These are phyloP conservation scores for Zalophus californianus DNA, from an alignment of 2,797 vertebrate species.

Conservation along the genomic window DNA sequence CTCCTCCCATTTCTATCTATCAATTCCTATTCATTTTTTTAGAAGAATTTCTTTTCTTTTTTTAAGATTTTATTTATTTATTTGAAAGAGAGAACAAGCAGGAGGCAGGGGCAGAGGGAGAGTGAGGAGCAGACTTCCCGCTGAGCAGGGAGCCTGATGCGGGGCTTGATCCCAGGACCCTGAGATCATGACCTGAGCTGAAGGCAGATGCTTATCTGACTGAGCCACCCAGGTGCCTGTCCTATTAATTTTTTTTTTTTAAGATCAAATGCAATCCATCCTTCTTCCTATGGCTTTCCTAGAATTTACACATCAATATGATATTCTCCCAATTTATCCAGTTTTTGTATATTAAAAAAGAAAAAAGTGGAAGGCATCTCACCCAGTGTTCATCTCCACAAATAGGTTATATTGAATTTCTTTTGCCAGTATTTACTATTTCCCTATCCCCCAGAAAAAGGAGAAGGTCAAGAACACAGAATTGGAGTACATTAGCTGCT, in stretches of 20 bases:
- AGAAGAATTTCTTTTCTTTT: background rate
- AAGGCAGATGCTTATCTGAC: background rate
- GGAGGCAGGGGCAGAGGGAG: background rate
- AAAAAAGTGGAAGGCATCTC: background rate
- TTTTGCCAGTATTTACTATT: slow-evolving; percentile 10
- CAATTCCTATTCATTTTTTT: background rate
- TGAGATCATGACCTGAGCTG: background rate
- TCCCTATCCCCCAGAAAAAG: background rate
- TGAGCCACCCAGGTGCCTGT: background rate
- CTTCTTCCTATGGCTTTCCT: background rate
- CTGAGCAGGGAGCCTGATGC: background rate
- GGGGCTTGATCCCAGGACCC: background rate
- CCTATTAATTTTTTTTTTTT: background rate
- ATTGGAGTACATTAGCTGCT: background rate
- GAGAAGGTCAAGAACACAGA: background rate
- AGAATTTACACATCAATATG: background rate
- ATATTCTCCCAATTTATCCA: background rate
- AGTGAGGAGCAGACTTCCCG: background rate
- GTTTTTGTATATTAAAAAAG: background rate
- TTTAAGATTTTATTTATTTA: background rate
- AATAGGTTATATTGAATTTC: background rate
- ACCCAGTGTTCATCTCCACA: background rate
- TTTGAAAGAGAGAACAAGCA: background rate
- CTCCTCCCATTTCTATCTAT: background rate
- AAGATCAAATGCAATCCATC: background rate